A percentile compares a stretch with the other conserved stretches of the same genome.
Evolutionary conservation across 1,140 invertebrate genomes (phyloP).

Genomic region (Penaeus vannamei): DNA sequence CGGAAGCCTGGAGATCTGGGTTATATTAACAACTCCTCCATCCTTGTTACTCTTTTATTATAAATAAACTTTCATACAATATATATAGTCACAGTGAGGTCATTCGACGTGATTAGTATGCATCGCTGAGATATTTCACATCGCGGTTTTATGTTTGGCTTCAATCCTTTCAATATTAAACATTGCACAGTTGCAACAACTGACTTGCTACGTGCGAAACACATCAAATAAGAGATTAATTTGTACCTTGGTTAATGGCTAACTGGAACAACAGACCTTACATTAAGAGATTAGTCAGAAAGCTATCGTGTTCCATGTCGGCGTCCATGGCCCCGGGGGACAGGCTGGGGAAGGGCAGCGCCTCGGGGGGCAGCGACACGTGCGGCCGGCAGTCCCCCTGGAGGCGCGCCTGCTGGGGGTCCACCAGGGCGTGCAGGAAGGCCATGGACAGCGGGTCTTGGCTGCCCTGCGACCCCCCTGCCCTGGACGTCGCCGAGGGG

Average conservation of each 20-base stretch:
- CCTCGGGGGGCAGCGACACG: neutral
- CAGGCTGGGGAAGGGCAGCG: constrained; percentile 54
- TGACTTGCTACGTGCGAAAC: neutral
- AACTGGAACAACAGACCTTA: constrained; percentile 9
- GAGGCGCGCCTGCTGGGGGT: constrained; percentile 43
- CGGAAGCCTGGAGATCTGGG: no score
- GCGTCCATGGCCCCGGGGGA: constrained; percentile 52
- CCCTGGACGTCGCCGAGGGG: no score
- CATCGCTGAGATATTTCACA: no score
- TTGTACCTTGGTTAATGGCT: constrained; percentile 26
- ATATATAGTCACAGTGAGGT: no score
- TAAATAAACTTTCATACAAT: no score
- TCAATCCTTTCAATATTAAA: no score
- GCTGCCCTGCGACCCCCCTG: neutral
- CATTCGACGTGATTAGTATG: no score
- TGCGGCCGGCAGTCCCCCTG: constrained; percentile 45
- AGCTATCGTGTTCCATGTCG: constrained; percentile 58
- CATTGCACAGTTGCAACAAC: neutral
- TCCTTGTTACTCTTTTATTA: no score
- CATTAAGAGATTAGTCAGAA: constrained; percentile 58
- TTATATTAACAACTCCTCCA: no score
- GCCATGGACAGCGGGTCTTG: constrained; percentile 58
- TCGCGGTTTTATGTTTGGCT: no score
- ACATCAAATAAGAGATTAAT: constrained; percentile 1
- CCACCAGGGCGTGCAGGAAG: constrained; percentile 57